phyloP scores from a whole-genome alignment of 2,113 vertebrate genomes.

The Fregata magnificens region DNA sequence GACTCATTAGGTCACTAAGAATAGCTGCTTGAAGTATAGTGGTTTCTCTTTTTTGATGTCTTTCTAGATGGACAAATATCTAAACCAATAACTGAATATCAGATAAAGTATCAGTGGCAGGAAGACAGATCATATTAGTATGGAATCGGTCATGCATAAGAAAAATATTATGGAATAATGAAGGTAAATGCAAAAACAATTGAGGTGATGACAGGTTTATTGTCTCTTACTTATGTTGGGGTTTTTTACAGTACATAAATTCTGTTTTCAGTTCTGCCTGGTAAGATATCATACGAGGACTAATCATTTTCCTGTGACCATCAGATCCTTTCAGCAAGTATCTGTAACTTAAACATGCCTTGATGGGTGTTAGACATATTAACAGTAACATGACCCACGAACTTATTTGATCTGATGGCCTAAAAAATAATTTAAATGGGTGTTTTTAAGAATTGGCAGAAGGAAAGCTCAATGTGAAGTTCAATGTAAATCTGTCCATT shows the following conservation, averaged over 20 bases:
- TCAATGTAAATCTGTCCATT: not conserved
- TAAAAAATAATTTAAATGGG: not conserved
- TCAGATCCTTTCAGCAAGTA: not conserved
- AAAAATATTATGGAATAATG: not conserved
- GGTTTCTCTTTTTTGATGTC: not conserved
- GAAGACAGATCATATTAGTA: not conserved
- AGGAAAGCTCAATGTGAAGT: not conserved
- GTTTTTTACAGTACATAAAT: not conserved
- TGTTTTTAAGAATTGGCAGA: not conserved
- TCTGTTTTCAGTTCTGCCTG: not conserved
- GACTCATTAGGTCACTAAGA: not conserved
- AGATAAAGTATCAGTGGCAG: not conserved
- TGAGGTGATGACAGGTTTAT: not conserved
- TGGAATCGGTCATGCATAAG: not conserved
- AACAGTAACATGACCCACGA: not conserved
- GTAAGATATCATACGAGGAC: not conserved
- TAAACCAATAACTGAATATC: not conserved
- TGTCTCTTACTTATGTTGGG: not conserved
- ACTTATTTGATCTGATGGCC: not conserved
- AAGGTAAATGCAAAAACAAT: not conserved
- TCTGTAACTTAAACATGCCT: not conserved
- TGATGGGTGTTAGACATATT: not conserved
- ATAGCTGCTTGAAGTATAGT: not conserved
- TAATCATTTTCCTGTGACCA: not conserved
- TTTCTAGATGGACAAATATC: not conserved